phyloP scores from a whole-genome alignment of 2,888 invertebrate genomes.

The Mimas tiliae region DNA sequence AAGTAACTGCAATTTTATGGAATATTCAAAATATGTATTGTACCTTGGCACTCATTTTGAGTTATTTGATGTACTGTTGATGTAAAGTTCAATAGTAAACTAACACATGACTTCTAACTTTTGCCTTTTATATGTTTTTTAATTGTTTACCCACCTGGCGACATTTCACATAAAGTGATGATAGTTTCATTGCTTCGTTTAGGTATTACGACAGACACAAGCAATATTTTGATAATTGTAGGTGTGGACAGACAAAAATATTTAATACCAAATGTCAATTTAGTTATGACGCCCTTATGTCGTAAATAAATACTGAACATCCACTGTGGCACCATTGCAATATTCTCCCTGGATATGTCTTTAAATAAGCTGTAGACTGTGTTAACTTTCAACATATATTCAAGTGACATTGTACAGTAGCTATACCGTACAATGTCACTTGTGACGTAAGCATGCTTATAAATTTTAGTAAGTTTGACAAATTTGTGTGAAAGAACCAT shows the following conservation, averaged over 20 bases:
- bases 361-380: too few relatives aligned
- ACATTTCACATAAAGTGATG: not conserved
- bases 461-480: too few relatives aligned
- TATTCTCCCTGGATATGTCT: too few relatives aligned
- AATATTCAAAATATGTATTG: not conserved
- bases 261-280: conserved; percentile 10
- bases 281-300: not conserved
- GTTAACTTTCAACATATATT: too few relatives aligned
- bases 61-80: not conserved
- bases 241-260: conserved; percentile 3
- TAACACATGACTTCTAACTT: not conserved
- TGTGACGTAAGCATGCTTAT: too few relatives aligned
- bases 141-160: not conserved
- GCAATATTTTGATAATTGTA: conserved; percentile 9
- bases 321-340: too few relatives aligned
- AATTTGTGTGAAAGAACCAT: too few relatives aligned
- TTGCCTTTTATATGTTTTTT: conserved; percentile 10
- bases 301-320: not conserved
- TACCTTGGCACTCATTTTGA: conserved; percentile 36
- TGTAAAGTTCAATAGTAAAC: conserved; percentile 3
- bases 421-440: too few relatives aligned
- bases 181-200: not conserved
- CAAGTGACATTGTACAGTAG: too few relatives aligned
- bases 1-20: too few relatives aligned
- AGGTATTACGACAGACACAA: conserved; percentile 6